These are phyloP conservation scores for Lydus trimaculatus DNA, from an alignment of 2,888 invertebrate genomes.

Conservation along the genomic window DNA sequence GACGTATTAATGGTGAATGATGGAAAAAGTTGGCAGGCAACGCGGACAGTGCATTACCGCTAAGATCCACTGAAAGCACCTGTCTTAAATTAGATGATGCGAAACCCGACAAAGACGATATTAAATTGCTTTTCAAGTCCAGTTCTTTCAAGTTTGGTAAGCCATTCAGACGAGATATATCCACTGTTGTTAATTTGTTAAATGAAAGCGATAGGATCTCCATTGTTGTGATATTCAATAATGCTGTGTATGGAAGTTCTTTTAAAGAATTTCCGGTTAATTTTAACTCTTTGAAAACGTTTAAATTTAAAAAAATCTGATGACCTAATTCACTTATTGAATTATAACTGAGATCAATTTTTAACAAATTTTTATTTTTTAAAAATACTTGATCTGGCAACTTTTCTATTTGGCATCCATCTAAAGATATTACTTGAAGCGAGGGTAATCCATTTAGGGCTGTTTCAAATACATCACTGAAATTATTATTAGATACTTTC, in stretches of 20 bases:
- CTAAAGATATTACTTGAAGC: constrained; percentile 75
- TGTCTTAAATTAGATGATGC: constrained; percentile 78
- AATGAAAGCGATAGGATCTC: constrained; percentile 75
- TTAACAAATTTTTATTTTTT: constrained; percentile 78
- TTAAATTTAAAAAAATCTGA: constrained; percentile 76
- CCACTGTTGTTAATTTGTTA: constrained; percentile 74
- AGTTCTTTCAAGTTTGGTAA: constrained; percentile 77
- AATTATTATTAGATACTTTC: constrained; percentile 79
- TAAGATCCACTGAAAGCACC: constrained; percentile 76
- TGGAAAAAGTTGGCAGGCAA: constrained; percentile 84
- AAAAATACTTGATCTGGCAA: constrained; percentile 76
- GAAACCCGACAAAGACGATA: constrained; percentile 79
- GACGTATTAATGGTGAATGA: constrained; percentile 73
- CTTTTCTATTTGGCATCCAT: constrained; percentile 71
- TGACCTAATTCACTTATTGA: constrained; percentile 71
- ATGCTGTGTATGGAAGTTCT: constrained; percentile 80
- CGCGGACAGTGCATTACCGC: constrained; percentile 76
- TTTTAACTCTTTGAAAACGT: constrained; percentile 78
- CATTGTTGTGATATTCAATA: constrained; percentile 77
- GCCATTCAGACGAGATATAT: constrained; percentile 79
- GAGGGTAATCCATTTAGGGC: constrained; percentile 82
- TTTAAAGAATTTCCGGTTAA: constrained; percentile 76
- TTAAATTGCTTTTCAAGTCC: constrained; percentile 76
- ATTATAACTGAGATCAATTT: constrained; percentile 78
- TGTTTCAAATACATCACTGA: constrained; percentile 72